Base-by-base conservation (phyloP, 2,113 vertebrate species). In the Pyrgilauda ruficollis region DNA sequence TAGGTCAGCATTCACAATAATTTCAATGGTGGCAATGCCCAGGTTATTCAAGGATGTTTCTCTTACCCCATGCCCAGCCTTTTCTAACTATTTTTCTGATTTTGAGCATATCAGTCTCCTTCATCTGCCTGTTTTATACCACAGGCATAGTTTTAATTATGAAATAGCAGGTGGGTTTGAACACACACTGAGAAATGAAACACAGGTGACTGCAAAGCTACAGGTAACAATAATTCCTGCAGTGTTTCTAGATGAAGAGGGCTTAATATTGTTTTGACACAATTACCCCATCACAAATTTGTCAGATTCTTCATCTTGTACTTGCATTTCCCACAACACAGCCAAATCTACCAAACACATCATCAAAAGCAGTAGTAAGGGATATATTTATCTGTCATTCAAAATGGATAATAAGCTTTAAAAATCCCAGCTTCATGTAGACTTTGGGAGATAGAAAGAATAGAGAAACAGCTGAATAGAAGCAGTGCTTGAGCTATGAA, bases 341-440 rank as follows among this genome's bases (percentile, higher is more conserved):
- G 56, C 19, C 70, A 96, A 95, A 94, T 77, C 90, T 74, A n/a
- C 31, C 86, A 87, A 52, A 81, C 23, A 61, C 16, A 84, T 80
- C 84, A 94, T 85, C 92, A 96, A 97, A 96, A 84, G 73, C 61
- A 96, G 35, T 19, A 95, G 33, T 55, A 91, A 77, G 27, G 30
- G 8, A 24, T 63, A 69, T 73, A 96, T 96, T 96, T 97, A 97
- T 67, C 94, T 93, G 78, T 82, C 31, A 89, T 96, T 90, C 84
- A 67, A 97, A 97, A 97, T 64, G 70, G 43, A 79, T 81, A 72
- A 87, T 92, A 93, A 97, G 87, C 73, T 94, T 96, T 68, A 87
- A 91, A 96, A 97, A 97, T 77, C 41, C 8, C 52, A 91, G 33
- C 5, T 93, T 83, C 55, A 30, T 75, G 47, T 72, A 88, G 70